Conservation (phyloP, 1,140 invertebrate species). For the Eriocheir sinensis region DNA sequence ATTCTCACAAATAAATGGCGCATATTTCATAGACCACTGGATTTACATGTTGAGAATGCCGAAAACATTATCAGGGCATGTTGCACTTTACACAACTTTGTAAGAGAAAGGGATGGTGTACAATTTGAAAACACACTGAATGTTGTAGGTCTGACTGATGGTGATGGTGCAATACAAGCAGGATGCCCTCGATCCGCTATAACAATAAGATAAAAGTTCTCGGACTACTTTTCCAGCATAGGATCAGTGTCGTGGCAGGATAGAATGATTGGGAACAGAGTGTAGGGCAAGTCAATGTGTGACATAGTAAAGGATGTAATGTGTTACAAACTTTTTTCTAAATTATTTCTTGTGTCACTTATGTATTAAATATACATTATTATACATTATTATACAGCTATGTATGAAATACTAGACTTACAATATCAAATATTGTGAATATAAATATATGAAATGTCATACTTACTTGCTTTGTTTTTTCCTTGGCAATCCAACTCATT, state of each 20-base stretch:
- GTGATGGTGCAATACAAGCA: slow-evolving; percentile 26
- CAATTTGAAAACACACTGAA: not conserved
- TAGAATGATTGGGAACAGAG: not conserved
- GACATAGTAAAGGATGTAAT: too few species aligned
- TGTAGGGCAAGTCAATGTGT: too few species aligned
- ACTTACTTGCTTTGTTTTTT: too few species aligned
- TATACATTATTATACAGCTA: too few species aligned
- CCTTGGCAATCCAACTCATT: too few species aligned
- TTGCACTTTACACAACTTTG: slow-evolving; percentile 31
- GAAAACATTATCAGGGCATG: slow-evolving; percentile 34
- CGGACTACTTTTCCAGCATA: slow-evolving; percentile 15
- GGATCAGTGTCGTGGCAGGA: slow-evolving; percentile 28
- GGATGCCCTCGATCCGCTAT: slow-evolving; percentile 5
- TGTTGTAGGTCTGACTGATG: slow-evolving; percentile 18
- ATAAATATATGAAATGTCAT: too few species aligned
- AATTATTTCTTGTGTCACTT: too few species aligned
- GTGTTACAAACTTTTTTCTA: too few species aligned
- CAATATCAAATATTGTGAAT: too few species aligned
- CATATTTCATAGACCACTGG: slow-evolving; percentile 39
- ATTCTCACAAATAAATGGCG: slow-evolving; percentile 43
- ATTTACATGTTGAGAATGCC: not conserved
- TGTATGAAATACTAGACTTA: too few species aligned
- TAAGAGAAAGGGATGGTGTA: not conserved
- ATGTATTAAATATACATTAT: too few species aligned
- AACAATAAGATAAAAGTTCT: not conserved